These are phyloP conservation scores for Ptychochromis oligacanthus DNA, from an alignment of 2,113 vertebrate genomes.

Conservation along the genomic window DNA sequence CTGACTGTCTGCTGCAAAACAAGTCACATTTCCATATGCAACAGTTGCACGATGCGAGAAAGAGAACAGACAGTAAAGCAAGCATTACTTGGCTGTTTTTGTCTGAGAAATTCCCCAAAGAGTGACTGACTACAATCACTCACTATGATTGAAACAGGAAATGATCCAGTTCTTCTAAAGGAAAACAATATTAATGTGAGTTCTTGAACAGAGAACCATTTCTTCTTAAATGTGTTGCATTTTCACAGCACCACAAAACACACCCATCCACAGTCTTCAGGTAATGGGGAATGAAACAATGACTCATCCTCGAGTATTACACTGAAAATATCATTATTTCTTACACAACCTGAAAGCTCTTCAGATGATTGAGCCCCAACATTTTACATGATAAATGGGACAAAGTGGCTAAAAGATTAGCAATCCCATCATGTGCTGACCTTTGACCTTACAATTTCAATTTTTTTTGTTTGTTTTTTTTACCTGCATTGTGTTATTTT, in stretches of 20 bases:
- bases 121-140: not conserved
- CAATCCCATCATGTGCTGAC: not conserved
- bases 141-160: not conserved
- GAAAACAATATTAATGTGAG: not conserved
- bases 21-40: conserved; percentile 24
- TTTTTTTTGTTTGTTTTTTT: not conserved
- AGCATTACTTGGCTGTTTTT: not conserved
- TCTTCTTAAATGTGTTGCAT: not conserved
- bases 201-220: not conserved
- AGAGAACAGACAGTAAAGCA: not conserved
- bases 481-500: not conserved
- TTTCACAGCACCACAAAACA: not conserved
- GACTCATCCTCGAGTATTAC: conserved; percentile 29
- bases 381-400: conserved; percentile 3
- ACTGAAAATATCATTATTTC: conserved; percentile 20
- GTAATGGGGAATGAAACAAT: conserved; percentile 25
- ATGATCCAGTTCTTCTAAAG: conserved; percentile 1
- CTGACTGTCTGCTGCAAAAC: not conserved
- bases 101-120: not conserved
- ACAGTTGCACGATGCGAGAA: conserved; percentile 12
- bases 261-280: conserved; percentile 16
- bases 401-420: not conserved
- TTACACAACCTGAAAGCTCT: conserved; percentile 30
- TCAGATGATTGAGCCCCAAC: conserved; percentile 28
- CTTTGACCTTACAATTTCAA: not conserved